These are phyloP conservation scores for Lithosia quadra DNA, from an alignment of 2,888 invertebrate species.

Conservation along the genomic window DNA sequence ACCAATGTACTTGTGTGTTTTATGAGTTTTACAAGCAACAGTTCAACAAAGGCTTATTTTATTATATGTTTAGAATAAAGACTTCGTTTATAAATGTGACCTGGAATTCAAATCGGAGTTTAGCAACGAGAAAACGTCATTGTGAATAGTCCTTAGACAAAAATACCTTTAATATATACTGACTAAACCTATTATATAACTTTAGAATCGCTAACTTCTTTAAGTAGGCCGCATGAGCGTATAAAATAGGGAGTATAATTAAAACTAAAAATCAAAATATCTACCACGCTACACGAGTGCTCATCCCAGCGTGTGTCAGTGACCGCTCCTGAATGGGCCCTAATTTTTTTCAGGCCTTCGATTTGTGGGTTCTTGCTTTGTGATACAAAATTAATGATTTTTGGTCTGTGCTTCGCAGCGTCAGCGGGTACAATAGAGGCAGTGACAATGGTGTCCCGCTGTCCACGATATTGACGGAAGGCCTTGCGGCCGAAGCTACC, in stretches of 20 bases:
- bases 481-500: slow-evolving; percentile 72
- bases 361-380: slow-evolving; percentile 86
- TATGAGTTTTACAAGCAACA: slow-evolving; percentile 66
- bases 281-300: slow-evolving; percentile 55
- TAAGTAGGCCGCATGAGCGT: slow-evolving; percentile 42
- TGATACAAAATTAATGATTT: slow-evolving; percentile 87
- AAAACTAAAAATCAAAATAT: slow-evolving; percentile 75
- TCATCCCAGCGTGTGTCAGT: slow-evolving; percentile 74
- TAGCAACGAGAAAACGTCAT: neutral
- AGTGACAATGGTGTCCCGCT: slow-evolving; percentile 86
- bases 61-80: slow-evolving; percentile 53
- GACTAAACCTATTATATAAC: too few relatives aligned
- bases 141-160: slow-evolving; percentile 37
- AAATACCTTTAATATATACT: slow-evolving; percentile 12
- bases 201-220: slow-evolving; percentile 38
- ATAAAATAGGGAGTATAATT: slow-evolving; percentile 66
- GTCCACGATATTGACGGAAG: slow-evolving; percentile 84
- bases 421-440: slow-evolving; percentile 74
- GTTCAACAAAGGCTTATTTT: slow-evolving; percentile 56
- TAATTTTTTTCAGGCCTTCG: slow-evolving; percentile 81
- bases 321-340: slow-evolving; percentile 80
- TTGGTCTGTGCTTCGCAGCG: slow-evolving; percentile 81
- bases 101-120: neutral
- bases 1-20: slow-evolving; percentile 67
- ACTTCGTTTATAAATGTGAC: slow-evolving; percentile 19